Evolutionary conservation across 2,888 invertebrate species (phyloP), one percentile per base, ranked within the genome.

Genomic region (Sesia apiformis): DNA sequence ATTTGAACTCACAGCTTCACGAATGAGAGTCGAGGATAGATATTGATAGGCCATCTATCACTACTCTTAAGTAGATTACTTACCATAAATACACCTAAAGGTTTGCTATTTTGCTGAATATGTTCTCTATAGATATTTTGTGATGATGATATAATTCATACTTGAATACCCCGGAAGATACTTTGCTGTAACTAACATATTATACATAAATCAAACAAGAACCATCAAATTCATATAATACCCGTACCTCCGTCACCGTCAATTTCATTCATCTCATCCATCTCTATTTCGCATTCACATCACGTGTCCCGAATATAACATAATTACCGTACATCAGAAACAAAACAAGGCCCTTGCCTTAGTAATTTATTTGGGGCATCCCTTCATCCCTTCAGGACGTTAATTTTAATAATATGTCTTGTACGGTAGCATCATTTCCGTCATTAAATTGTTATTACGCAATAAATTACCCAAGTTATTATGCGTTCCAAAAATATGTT

Each of bases 401-500:
- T 72, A 73, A 79, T 76, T 76, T 77, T 73, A 76, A 77, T 74
- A 72, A 50, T 57, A 57, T 58, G 58, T 60, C 64, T 63, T 63
- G 53, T 60, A 61, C 58, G 57, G 57, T 59, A 65, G 60, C 66
- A 66, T 70, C 66, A 65, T 71, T 76, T 72, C 70, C 74, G 70
- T 74, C 70, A 75, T 78, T 75, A 76, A 69, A 69, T 69, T 69
- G 72, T 76, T 78, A 77, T 74, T 72, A 70, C 70, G 65, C 64
- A 63, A 72, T 78, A 74, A 75, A 76, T 77, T 73, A 66, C 61
- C 65, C 63, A 67, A 66, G 63, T 62, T 67, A 67, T 69, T 66
- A 69, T 70, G 67, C 55, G 56, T 51, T 51, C 59, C 57, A 51
- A 56, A 59, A 58, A 59, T 58, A 57, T 59, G 55, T 59, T 59